A percentile compares a stretch with the other conserved stretches of the same genome.
phyloP scores from a whole-genome alignment of 2,797 vertebrate genomes.

The Acipenser oxyrinchus region DNA sequence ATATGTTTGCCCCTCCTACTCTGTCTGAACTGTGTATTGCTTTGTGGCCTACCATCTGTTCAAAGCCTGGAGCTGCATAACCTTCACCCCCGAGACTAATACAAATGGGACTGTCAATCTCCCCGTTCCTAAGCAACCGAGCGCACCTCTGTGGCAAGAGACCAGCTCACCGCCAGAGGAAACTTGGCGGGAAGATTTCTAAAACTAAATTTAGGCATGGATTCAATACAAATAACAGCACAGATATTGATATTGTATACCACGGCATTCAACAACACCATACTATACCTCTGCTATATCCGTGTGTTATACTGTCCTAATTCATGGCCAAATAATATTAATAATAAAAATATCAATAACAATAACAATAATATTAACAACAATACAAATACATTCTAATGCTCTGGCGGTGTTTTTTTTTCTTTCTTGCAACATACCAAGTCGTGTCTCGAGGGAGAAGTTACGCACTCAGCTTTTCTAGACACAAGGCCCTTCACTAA shows the following conservation, averaged over 20 bases:
- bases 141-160: conserved; percentile 37
- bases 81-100: not conserved
- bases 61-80: not conserved
- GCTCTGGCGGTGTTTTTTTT: no score
- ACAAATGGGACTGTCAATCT: not conserved
- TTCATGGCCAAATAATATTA: no score
- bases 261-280: no score
- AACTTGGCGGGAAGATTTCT: not conserved
- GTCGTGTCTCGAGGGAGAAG: not conserved
- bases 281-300: no score
- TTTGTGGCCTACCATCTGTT: conserved; percentile 2
- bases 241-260: no score
- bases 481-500: not conserved
- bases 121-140: not conserved
- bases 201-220: no score
- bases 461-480: not conserved
- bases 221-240: no score
- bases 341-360: no score
- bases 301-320: no score
- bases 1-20: conserved; percentile 6
- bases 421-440: no score
- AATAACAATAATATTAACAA: not conserved
- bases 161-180: conserved; percentile 50
- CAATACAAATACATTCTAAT: not conserved
- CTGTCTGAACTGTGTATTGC: conserved; percentile 12